phyloP scores from a whole-genome alignment of 2,888 invertebrate species.

The Drosophila dives region DNA sequence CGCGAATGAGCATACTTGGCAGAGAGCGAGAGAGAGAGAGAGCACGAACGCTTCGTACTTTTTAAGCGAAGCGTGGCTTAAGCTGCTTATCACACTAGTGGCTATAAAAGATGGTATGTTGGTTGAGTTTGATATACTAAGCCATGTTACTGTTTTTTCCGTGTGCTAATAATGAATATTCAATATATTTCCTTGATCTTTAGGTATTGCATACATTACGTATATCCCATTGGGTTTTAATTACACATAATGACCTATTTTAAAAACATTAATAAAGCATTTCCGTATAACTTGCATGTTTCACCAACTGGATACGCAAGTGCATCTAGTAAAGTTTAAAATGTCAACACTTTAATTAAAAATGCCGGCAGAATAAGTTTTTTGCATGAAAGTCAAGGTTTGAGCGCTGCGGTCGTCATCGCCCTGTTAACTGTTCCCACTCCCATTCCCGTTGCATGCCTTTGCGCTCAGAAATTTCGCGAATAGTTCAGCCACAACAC shows the following conservation, averaged over 20 bases:
- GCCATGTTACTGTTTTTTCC: neutral
- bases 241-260: neutral
- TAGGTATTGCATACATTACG: neutral
- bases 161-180: neutral
- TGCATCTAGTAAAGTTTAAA: conserved; percentile 1
- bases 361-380: conserved; percentile 1
- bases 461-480: conserved; percentile 54
- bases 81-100: conserved; percentile 30
- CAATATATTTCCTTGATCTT: neutral
- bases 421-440: conserved; percentile 29
- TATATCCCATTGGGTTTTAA: neutral
- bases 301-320: neutral
- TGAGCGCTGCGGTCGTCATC: conserved; percentile 5
- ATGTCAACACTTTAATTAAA: conserved; percentile 6
- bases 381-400: conserved; percentile 43
- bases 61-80: conserved; percentile 4
- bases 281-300: neutral
- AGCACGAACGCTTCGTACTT: conserved; percentile 5
- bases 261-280: neutral
- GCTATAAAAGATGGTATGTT: conserved; percentile 21
- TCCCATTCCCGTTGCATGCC: conserved; percentile 50
- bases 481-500: conserved; percentile 47
- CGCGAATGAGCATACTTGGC: conserved; percentile 23
- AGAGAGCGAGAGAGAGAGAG: conserved; percentile 12
- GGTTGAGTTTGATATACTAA: neutral